These are phyloP conservation scores for Microctonus aethiopoides DNA, from an alignment of 2,888 invertebrate genomes.

Conservation along the genomic window DNA sequence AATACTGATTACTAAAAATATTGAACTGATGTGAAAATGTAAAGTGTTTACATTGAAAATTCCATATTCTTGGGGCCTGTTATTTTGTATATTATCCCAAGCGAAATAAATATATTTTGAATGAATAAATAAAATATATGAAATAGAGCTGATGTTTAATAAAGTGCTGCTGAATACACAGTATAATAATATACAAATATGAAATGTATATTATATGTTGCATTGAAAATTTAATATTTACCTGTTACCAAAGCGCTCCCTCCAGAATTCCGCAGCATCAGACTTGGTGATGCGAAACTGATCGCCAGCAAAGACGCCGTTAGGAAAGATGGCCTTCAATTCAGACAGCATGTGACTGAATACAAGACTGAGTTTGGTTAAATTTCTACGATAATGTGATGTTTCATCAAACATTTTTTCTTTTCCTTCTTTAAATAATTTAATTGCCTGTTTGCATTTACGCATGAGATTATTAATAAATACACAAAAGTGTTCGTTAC, in stretches of 20 bases:
- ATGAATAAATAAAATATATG: too few species aligned
- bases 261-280: slow-evolving; percentile 99
- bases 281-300: slow-evolving; percentile 99
- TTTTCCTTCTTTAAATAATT: slow-evolving; percentile 97
- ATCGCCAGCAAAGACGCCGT: slow-evolving; percentile 95
- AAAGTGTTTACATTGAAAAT: too few species aligned
- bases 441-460: slow-evolving; percentile 98
- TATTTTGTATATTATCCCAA: background rate
- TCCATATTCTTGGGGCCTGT: background rate
- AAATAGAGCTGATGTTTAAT: too few species aligned
- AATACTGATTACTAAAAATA: too few species aligned
- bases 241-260: slow-evolving; percentile 95
- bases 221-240: slow-evolving; percentile 65
- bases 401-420: slow-evolving; percentile 99
- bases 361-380: slow-evolving; percentile 97
- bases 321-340: slow-evolving; percentile 97
- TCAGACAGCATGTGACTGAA: slow-evolving; percentile 99
- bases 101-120: too few species aligned
- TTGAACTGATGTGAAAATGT: too few species aligned
- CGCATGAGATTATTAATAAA: slow-evolving; percentile 98
- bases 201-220: too few species aligned
- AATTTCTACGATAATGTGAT: slow-evolving; percentile 91
- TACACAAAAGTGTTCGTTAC: slow-evolving; percentile 96
- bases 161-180: too few species aligned
- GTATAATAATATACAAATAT: background rate